Evolutionary conservation across 2,797 vertebrate species (phyloP).

Genomic region (Phylloscopus collybita): DNA sequence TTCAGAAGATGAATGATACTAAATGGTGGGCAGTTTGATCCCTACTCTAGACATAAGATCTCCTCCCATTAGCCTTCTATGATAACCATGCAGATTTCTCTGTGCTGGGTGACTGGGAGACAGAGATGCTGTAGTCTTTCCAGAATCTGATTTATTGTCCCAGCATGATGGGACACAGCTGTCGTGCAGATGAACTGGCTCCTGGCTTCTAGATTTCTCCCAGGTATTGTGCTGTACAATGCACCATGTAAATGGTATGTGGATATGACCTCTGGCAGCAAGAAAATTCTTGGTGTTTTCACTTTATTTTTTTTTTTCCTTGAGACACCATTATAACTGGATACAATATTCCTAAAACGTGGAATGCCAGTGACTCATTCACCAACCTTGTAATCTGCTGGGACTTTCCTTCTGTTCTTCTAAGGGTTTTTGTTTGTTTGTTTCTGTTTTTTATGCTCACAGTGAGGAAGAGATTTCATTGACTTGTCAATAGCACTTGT

Average conservation of each 20-base stretch:
- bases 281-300: background rate
- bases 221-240: background rate
- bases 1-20: background rate
- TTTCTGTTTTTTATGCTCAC: background rate
- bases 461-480: background rate
- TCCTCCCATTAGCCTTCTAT: background rate
- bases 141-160: background rate
- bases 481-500: background rate
- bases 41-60: background rate
- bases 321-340: background rate
- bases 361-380: slow-evolving; percentile 1
- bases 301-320: background rate
- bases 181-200: background rate
- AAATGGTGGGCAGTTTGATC: background rate
- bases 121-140: background rate
- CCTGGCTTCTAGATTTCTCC: background rate
- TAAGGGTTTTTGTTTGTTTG: background rate
- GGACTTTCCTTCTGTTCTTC: slow-evolving; percentile 17
- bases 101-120: background rate
- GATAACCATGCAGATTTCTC: background rate
- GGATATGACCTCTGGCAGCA: background rate
- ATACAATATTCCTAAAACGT: background rate
- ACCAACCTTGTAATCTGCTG: background rate
- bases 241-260: rapidly evolving
- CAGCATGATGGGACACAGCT: background rate